Evolutionary conservation across 2,113 vertebrate species (phyloP), one percentile per base, ranked within the genome.

Genomic region (Nicator chloris): DNA sequence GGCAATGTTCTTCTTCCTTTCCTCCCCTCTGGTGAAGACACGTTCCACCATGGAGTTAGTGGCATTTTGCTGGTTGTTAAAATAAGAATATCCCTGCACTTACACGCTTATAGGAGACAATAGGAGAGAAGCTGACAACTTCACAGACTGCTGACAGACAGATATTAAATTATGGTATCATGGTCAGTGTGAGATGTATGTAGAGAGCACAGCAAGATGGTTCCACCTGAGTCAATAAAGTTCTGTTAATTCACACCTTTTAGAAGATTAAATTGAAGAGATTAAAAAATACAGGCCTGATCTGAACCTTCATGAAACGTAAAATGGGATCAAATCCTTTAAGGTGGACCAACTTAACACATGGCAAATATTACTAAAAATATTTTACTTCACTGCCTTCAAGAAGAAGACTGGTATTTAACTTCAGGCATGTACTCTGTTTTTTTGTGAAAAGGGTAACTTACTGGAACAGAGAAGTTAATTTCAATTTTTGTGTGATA

Each of bases 1-100:
- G 37, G 24, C 21, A 85, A 33, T 20, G 42, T 65, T 65, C 28
- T 66, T 82, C 12, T 95, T 86, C 2, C 2, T 57, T 95, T 69
- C 24, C 45, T 86, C 9, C 49, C 5, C 24, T 68, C 30, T 2
- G 3, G 53, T 0, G 0, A 66, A 1, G 61, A 39, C 37, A 44
- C 0, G 0, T 78, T 91, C 39, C 45, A 78, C 28, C 9, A 24
- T 0, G 1, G 40, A 73, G 44, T 47, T 44, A 80, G 33, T 59
- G 39, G 15, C 8, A 83, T 80, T 89, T 90, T 70, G 7, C 16
- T 64, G 30, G 24, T 47, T 88, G 42, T 30, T 91, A 79, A 91
- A 75, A 82, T 56, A 72, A 64, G 68, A 90, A 60, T 27, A 64
- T 27, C 16, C 14, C 72, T 60, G 26, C 15, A 56, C 15, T 82